phyloP scores from a whole-genome alignment of 2,113 vertebrate genomes.

The Alces alces region DNA sequence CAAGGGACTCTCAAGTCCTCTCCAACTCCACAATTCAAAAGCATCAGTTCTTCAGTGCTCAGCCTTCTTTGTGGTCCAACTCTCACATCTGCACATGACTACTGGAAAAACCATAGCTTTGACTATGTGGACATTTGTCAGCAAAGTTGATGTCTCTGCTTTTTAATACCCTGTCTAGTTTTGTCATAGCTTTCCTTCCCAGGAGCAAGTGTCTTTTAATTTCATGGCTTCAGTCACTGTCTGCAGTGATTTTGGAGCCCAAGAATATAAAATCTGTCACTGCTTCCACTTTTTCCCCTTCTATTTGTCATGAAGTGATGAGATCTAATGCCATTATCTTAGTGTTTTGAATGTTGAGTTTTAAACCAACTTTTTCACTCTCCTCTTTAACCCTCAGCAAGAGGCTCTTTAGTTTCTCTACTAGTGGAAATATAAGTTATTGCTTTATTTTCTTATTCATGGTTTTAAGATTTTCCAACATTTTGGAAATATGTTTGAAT shows the following conservation, averaged over 20 bases:
- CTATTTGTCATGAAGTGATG: not conserved
- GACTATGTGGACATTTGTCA: not conserved
- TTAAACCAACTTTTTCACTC: not conserved
- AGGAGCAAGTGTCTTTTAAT: not conserved
- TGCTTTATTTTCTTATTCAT: not conserved
- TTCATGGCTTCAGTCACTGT: not conserved
- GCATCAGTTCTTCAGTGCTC: not conserved
- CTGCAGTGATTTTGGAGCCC: not conserved
- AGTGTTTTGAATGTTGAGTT: not conserved
- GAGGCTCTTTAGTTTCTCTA: not conserved
- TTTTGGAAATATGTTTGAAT: not conserved
- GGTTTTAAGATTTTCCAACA: not conserved
- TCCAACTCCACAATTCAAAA: not conserved
- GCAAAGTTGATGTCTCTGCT: not conserved
- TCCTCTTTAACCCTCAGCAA: not conserved
- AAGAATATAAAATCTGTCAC: not conserved
- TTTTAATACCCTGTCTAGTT: not conserved
- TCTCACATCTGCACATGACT: not conserved
- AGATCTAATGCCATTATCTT: not conserved
- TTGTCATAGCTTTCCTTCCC: not conserved
- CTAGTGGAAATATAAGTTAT: not conserved
- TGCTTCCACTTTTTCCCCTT: not conserved
- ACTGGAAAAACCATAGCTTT: not conserved
- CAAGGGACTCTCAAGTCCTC: not conserved
- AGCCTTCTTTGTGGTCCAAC: not conserved